Evolutionary conservation across 2,113 vertebrate genomes (phyloP).

Genomic region (Perognathus longimembris): DNA sequence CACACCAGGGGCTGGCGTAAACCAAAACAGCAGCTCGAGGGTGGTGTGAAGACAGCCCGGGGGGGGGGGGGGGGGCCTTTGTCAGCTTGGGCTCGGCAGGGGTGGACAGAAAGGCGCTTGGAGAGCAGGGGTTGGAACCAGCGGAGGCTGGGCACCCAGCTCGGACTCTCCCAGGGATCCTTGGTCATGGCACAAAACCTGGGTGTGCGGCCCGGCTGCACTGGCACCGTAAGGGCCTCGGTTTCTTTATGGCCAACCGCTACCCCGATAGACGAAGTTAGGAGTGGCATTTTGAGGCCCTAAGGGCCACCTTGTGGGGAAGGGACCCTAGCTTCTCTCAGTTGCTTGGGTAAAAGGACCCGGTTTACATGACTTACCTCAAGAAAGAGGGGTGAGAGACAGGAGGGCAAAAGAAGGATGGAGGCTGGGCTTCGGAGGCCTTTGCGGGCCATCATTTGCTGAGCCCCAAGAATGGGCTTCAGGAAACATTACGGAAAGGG

Average conservation of each 20-base stretch:
- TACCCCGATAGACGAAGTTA: no score
- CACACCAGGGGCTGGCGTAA: no score
- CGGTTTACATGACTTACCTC: not conserved
- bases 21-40: no score
- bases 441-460: not conserved
- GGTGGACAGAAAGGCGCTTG: rapidly evolving
- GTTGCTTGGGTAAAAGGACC: not conserved
- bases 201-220: not conserved
- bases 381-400: not conserved
- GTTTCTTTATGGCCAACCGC: no score
- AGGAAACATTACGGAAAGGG: no score
- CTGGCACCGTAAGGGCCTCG: not conserved
- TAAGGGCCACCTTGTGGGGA: not conserved
- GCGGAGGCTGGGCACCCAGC: not conserved
- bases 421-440: not conserved
- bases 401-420: not conserved
- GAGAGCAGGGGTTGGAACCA: no score
- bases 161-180: not conserved
- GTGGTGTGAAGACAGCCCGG: no score
- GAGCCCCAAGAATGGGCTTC: not conserved
- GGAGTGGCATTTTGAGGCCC: no score
- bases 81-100: no score
- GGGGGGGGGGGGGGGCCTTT: rapidly evolving
- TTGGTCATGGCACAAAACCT: not conserved
- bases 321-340: not conserved